Percentiles rank a stretch among this genome's conserved stretches.
Conservation (phyloP, 1,140 invertebrate genomes). For the Megalopta genalis region DNA sequence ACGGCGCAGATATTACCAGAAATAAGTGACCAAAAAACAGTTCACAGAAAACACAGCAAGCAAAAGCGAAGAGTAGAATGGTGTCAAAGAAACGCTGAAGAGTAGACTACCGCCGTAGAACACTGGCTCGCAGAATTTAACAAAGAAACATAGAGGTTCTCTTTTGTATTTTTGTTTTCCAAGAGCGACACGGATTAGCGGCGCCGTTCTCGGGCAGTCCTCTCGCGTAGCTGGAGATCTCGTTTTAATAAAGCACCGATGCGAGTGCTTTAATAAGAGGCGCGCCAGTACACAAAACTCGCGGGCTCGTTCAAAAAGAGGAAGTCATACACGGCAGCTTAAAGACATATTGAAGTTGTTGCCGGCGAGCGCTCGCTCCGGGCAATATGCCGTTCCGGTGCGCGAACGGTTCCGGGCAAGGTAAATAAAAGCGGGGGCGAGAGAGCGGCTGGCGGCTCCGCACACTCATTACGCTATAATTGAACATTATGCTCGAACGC, state of each 20-base stretch:
- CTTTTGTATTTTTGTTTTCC: too few relatives aligned
- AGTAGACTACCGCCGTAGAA: too few relatives aligned
- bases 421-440: constrained; percentile 9
- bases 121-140: too few relatives aligned
- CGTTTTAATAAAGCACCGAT: background rate
- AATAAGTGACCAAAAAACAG: too few relatives aligned
- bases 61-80: too few relatives aligned
- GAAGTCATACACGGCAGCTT: background rate
- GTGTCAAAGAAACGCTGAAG: too few relatives aligned
- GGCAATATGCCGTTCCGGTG: constrained; percentile 3
- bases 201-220: too few relatives aligned
- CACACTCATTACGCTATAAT: constrained; percentile 14
- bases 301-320: background rate
- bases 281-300: background rate
- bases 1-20: too few relatives aligned
- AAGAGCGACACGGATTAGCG: too few relatives aligned
- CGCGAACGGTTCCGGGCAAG: background rate
- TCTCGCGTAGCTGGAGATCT: too few relatives aligned
- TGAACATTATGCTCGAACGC: constrained; percentile 6
- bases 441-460: background rate
- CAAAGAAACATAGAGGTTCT: too few relatives aligned
- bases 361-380: constrained; percentile 2
- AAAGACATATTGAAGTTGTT: background rate
- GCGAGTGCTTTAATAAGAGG: background rate
- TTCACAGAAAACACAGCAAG: too few relatives aligned